phyloP scores from a whole-genome alignment of 2,797 vertebrate species.

The Leptatherina wallacei region DNA sequence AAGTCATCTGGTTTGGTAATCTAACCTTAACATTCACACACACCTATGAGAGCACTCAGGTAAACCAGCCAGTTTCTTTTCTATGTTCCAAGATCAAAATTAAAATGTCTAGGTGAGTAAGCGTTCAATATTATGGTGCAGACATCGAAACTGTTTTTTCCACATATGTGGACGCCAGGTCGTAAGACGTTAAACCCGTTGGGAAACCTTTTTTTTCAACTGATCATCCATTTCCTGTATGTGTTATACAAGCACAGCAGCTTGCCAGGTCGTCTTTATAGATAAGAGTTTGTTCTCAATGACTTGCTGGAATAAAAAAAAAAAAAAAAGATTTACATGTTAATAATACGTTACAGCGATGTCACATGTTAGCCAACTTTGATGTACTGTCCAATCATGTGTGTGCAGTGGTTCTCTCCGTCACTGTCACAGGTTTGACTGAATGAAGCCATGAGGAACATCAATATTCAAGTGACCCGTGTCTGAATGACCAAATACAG shows the following conservation, averaged over 20 bases:
- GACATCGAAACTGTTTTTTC: too few relatives aligned
- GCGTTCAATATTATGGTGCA: too few relatives aligned
- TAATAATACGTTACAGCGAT: background rate
- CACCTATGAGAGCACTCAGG: too few relatives aligned
- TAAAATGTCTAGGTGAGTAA: too few relatives aligned
- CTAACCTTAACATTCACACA: too few relatives aligned
- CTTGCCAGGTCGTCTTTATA: too few relatives aligned
- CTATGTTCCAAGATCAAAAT: too few relatives aligned
- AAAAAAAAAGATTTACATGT: background rate
- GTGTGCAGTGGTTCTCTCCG: background rate
- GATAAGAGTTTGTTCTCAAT: background rate
- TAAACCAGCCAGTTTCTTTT: too few relatives aligned
- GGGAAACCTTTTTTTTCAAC: background rate
- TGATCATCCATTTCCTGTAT: too few relatives aligned
- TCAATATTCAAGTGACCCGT: background rate
- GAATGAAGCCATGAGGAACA: background rate
- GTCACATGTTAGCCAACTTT: background rate
- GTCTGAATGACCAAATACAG: background rate
- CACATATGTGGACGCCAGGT: too few relatives aligned
- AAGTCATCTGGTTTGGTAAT: too few relatives aligned
- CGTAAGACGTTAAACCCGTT: background rate
- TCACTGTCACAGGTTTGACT: background rate
- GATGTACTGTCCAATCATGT: conserved; percentile 1
- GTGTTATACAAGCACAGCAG: background rate
- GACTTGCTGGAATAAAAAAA: too few relatives aligned